A percentile compares a stretch with the other conserved stretches of the same genome.
phyloP scores from a whole-genome alignment of 2,797 vertebrate species.

The Enteromius treurensis region DNA sequence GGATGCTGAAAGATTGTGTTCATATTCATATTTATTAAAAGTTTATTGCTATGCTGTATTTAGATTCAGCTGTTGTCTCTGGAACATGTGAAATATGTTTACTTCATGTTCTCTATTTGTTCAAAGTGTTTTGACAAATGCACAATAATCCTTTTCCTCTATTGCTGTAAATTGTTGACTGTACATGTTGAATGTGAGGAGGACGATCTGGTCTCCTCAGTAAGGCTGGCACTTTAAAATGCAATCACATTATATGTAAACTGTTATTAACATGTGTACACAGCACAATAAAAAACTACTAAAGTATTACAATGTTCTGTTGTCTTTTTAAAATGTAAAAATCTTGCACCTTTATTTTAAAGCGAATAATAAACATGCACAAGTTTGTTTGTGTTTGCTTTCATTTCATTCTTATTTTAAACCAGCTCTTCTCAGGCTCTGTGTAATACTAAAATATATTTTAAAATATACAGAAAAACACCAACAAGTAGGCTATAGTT shows the following conservation, averaged over 20 bases:
- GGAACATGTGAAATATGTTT: slow-evolving; percentile 59
- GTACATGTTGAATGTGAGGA: slow-evolving; percentile 58
- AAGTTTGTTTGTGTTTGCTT: not conserved
- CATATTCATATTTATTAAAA: slow-evolving; percentile 37
- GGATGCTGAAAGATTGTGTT: slow-evolving; percentile 41
- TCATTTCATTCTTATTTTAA: not conserved
- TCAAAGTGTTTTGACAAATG: slow-evolving; percentile 34
- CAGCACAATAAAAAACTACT: slow-evolving; percentile 74
- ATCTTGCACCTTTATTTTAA: not conserved
- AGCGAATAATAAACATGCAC: slow-evolving; percentile 1
- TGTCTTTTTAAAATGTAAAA: slow-evolving; percentile 15
- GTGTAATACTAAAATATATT: not conserved
- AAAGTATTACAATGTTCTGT: slow-evolving; percentile 50
- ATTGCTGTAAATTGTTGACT: slow-evolving; percentile 55
- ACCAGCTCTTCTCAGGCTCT: not conserved
- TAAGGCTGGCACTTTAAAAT: slow-evolving; percentile 76
- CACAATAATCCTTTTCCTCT: slow-evolving; percentile 43
- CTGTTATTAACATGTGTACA: slow-evolving; percentile 64
- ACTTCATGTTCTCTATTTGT: slow-evolving; percentile 74
- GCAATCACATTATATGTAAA: slow-evolving; percentile 66
- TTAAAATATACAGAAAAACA: not conserved
- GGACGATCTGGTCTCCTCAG: slow-evolving; percentile 58
- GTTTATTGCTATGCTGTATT: slow-evolving; percentile 41
- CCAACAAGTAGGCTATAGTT: not conserved
- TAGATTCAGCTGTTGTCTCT: slow-evolving; percentile 45